phyloP scores from a whole-genome alignment of 2,888 invertebrate genomes.

The Automeris io region DNA sequence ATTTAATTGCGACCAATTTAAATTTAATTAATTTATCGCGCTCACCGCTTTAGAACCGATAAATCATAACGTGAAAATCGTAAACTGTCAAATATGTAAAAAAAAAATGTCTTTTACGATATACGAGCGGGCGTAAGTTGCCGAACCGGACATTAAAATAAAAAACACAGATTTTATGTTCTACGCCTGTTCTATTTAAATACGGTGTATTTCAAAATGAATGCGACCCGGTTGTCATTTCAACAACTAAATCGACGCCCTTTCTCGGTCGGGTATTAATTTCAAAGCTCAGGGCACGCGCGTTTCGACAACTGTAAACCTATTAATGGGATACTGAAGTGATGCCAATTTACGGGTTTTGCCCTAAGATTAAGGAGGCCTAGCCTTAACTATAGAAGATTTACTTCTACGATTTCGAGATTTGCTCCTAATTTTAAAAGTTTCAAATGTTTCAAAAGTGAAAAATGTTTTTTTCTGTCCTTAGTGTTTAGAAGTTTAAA shows the following conservation, averaged over 20 bases:
- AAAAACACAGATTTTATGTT: constrained; percentile 23
- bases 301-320: constrained; percentile 53
- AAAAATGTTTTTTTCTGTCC: too few relatives aligned
- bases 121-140: constrained; percentile 14
- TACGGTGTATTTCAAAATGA: constrained; percentile 29
- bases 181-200: constrained; percentile 30
- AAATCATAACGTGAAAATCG: constrained; percentile 26
- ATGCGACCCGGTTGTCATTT: constrained; percentile 31
- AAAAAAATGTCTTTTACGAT: constrained; percentile 21
- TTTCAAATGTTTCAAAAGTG: too few relatives aligned
- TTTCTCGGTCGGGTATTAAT: constrained; percentile 45
- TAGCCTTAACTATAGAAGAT: too few relatives aligned
- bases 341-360: too few relatives aligned
- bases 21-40: constrained; percentile 13
- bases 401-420: too few relatives aligned
- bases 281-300: constrained; percentile 49
- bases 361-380: too few relatives aligned
- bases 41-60: constrained; percentile 24
- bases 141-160: constrained; percentile 12
- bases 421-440: too few relatives aligned
- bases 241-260: constrained; percentile 36
- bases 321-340: constrained; percentile 61
- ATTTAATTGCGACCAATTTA: constrained; percentile 19
- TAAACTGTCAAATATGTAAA: constrained; percentile 25
- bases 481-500: too few relatives aligned